Evolutionary conservation across 2,113 vertebrate genomes (phyloP).

Genomic region (Psittacara wagleri): DNA sequence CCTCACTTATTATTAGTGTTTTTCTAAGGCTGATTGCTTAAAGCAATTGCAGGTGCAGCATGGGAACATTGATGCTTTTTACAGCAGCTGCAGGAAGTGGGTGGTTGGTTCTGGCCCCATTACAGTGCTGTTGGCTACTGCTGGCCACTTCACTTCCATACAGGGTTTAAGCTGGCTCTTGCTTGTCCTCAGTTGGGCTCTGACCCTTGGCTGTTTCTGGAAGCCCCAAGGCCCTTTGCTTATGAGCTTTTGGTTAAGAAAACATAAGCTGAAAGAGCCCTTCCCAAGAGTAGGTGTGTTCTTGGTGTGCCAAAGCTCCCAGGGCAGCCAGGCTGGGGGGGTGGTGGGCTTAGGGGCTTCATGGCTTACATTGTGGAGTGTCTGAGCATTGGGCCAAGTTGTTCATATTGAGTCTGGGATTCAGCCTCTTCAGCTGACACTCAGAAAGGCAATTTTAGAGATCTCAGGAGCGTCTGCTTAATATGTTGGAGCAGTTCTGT

Average conservation of each 20-base stretch:
- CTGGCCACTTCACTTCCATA: rapidly evolving
- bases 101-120: too few species aligned
- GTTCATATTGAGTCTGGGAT: neutral
- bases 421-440: neutral
- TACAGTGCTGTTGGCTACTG: neutral
- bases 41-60: neutral
- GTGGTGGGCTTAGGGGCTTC: neutral
- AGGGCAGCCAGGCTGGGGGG: neutral
- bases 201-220: neutral
- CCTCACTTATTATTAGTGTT: neutral
- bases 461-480: neutral
- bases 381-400: rapidly evolving
- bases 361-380: rapidly evolving
- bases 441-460: neutral
- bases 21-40: neutral
- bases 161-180: neutral
- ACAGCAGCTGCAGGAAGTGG: neutral
- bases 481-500: neutral
- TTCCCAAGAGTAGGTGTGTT: rapidly evolving
- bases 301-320: rapidly evolving
- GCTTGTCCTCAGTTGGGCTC: neutral
- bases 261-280: neutral
- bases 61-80: neutral
- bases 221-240: neutral
- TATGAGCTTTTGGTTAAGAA: neutral